phyloP scores from a whole-genome alignment of 2,113 vertebrate genomes.

The Varanus komodoensis region DNA sequence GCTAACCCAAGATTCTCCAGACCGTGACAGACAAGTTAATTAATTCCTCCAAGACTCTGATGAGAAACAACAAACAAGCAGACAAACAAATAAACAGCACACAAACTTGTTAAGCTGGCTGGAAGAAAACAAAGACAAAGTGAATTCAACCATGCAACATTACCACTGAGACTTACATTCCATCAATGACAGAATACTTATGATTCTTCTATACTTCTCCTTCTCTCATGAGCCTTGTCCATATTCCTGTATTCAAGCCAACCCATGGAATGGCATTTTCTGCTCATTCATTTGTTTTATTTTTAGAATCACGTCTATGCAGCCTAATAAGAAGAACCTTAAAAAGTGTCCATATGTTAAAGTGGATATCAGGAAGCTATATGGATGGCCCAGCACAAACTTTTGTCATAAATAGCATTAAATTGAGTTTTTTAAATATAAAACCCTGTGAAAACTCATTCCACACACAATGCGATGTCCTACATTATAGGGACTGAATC shows the following conservation, averaged over 20 bases:
- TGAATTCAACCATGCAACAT: not conserved
- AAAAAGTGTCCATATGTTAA: not conserved
- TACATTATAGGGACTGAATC: too few relatives aligned
- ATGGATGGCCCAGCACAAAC: not conserved
- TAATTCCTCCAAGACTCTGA: not conserved
- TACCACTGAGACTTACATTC: not conserved
- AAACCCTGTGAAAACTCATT: too few relatives aligned
- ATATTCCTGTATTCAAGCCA: not conserved
- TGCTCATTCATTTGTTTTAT: not conserved
- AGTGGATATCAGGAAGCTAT: not conserved
- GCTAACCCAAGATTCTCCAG: not conserved
- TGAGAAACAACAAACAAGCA: not conserved
- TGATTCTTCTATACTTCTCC: not conserved
- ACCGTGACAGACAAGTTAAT: constrained; percentile 8
- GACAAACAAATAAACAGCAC: too few relatives aligned
- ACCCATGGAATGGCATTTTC: not conserved
- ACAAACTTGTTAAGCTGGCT: not conserved
- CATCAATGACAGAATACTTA: not conserved
- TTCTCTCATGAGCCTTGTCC: not conserved
- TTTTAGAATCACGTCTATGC: not conserved
- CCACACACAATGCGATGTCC: too few relatives aligned
- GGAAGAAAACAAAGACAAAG: not conserved
- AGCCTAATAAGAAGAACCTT: not conserved
- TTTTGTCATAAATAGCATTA: too few relatives aligned
- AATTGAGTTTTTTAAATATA: too few relatives aligned